Evolutionary conservation across 2,888 invertebrate genomes (phyloP).

Genomic region (Oasisia sp.): DNA sequence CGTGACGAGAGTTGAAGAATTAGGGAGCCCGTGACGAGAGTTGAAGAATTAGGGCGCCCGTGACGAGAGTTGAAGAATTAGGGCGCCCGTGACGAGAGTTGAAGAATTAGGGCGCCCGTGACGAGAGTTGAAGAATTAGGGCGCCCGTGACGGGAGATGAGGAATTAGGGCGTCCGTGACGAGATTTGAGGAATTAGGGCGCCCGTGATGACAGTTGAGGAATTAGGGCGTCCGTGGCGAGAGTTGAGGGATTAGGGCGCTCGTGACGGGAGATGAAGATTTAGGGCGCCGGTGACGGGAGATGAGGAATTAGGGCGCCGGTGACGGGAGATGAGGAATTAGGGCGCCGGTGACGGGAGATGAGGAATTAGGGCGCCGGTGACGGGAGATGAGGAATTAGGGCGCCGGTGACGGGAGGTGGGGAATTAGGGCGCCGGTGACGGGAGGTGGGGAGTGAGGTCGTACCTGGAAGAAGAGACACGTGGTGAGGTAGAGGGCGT

Average conservation of each 20-base stretch:
- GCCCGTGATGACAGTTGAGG: too few species aligned
- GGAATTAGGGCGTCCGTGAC: too few species aligned
- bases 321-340: constrained; percentile 17
- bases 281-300: background rate
- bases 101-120: too few species aligned
- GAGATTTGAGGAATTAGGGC: too few species aligned
- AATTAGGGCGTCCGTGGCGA: too few species aligned
- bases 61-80: too few species aligned
- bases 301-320: background rate
- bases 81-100: too few species aligned
- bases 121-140: too few species aligned
- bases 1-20: too few species aligned
- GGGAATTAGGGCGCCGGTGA: background rate
- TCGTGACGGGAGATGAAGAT: background rate
- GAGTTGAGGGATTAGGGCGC: background rate
- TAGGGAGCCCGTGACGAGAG: too few species aligned
- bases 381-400: background rate
- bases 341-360: background rate
- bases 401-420: background rate
- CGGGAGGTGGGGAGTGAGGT: constrained; percentile 7
- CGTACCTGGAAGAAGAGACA: constrained; percentile 41
- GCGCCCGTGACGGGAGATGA: too few species aligned
- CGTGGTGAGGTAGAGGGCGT: constrained; percentile 39
- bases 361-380: background rate
- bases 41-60: too few species aligned